Evolutionary conservation across 2,888 invertebrate genomes (phyloP).

Genomic region (Minunthozetes semirufus): DNA sequence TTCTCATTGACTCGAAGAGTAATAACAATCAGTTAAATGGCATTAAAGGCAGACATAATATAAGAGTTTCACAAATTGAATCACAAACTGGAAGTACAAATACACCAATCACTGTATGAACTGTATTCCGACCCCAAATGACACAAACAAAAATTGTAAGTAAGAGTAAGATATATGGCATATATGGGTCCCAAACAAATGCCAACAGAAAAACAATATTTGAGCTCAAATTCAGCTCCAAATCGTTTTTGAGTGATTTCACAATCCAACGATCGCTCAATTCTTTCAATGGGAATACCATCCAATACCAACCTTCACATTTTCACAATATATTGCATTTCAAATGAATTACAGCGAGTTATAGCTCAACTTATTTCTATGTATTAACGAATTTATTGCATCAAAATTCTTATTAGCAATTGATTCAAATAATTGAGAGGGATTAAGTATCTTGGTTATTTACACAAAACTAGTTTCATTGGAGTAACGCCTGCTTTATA

Average conservation of each 20-base stretch:
- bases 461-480: too few species aligned
- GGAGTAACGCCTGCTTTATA: neutral
- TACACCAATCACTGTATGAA: neutral
- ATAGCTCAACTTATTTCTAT: too few species aligned
- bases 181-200: neutral
- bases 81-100: neutral
- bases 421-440: too few species aligned
- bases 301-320: too few species aligned
- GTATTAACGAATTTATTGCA: too few species aligned
- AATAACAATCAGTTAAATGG: constrained; percentile 24
- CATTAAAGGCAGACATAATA: neutral
- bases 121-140: neutral
- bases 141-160: neutral
- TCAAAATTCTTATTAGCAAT: too few species aligned
- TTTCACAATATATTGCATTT: too few species aligned
- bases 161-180: constrained; percentile 5
- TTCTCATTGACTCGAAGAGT: constrained; percentile 7
- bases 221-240: too few species aligned
- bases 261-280: too few species aligned
- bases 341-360: too few species aligned
- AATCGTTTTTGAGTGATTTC: constrained; percentile 9
- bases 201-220: neutral
- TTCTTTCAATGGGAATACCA: too few species aligned
- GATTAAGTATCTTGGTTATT: too few species aligned
- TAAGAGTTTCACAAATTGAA: neutral